Evolutionary conservation across 2,888 invertebrate species (phyloP), one percentile per base, ranked within the genome.

Genomic region (Ametastegia equiseti): DNA sequence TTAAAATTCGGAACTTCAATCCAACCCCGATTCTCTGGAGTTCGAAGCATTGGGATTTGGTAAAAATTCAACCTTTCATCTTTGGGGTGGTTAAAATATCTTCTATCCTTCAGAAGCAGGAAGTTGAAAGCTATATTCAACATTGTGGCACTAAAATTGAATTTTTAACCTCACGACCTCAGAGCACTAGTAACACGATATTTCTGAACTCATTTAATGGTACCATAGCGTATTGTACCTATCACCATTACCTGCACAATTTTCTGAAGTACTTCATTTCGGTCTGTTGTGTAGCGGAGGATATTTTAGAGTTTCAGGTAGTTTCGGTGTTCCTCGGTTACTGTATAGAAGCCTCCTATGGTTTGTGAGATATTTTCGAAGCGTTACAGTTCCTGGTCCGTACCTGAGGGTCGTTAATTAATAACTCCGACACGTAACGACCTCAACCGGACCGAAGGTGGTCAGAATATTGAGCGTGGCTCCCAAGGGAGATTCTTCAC

Each of bases 321-420:
- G 19, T 65, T 65, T 39, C 36, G 7, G 15, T 39, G 7, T 36
- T 65, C 50, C 19, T 39, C n/a, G 36, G 39, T 36, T 23, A 19
- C 15, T 5, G 7, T 6, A 7, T 2, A 19, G 2, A 65, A 27
- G 19, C 9, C 19, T 65, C 36, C 19, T 9, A 65, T 11, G 19
- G 19, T 39, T 65, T 39, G 6, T 65, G 4, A 36, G 36, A 36
- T 45, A 15, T 45, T 69, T 27, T 15, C 23, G 19, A n/a, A 15
- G 15, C 69, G 69, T 45, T 45, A 69, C 69, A 69, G 69, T 45
- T 45, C 27, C n/a, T 27, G 23, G 45, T 3, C 45, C 15, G 36
- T 65, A 39, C 65, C 27, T 45, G 69, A 69, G 45, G 69, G 69
- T 45, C 42, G 69, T 69, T 42, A 69, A 69, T 69, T 69, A 69